Evolutionary conservation across 2,888 invertebrate genomes (phyloP), one percentile per base, ranked within the genome.

Genomic region (Halictus ligatus): DNA sequence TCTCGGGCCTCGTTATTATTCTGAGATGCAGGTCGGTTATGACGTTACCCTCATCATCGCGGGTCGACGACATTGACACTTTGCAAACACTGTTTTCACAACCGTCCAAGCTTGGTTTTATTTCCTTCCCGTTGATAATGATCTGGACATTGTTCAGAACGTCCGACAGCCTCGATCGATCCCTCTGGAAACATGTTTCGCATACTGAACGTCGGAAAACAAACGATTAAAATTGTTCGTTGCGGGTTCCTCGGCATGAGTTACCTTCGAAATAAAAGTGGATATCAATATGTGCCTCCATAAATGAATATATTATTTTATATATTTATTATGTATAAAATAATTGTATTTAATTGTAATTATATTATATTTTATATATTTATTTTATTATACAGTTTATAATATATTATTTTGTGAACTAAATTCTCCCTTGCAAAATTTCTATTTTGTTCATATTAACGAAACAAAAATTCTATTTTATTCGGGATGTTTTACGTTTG

Each of bases 81-180:
- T 92, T 83, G 75, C 93, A 93, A 54, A 91, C 77, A 15, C 89
- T 85, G 69, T 90, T 86, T 72, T 88, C 81, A 81, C 92, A 93
- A 2, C 35, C 76, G 46, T 80, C 84, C 25, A 64, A n/a, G 7
- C 58, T 40, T 5, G 87, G 76, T 15, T 77, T 71, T 8, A 88
- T 87, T 21, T 88, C 90, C 48, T 91, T 90, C 50, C 84, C 90
- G 75, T 89, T 91, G n/a, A 92, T 76, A 50, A 87, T 72, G 25
- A 92, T 89, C 76, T 86, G 87, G 81, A 93, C 88, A 73, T 92
- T 90, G 75, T 93, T 92, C 46, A 92, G 83, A 35, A 89, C 79
- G 21, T 71, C 85, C 46, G 87, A 60, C 25, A 76, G 48, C 21
- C 69, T 81, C 13, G 48, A 2, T 4, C 50, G n/a, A 29, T 84